These are phyloP conservation scores for Scylla paramamosain DNA, from an alignment of 1,140 invertebrate genomes.

Conservation along the genomic window DNA sequence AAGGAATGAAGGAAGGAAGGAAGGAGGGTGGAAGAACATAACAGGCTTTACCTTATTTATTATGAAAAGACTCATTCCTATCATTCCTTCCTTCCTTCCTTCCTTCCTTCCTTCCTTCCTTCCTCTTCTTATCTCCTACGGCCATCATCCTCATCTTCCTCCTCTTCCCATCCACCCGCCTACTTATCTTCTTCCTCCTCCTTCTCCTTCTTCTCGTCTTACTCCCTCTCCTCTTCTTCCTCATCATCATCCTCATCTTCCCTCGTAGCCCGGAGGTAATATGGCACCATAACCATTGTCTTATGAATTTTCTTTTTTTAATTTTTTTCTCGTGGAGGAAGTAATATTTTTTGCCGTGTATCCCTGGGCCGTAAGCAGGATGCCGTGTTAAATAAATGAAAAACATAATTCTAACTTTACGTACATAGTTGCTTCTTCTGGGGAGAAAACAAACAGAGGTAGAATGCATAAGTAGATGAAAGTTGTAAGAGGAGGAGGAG, in stretches of 20 bases:
- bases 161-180: neutral
- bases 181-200: neutral
- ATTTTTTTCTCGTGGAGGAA: neutral
- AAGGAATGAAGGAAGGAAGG: neutral
- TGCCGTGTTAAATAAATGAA: neutral
- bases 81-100: neutral
- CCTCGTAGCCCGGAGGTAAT: neutral
- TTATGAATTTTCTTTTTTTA: neutral
- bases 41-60: neutral
- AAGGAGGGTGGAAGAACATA: neutral
- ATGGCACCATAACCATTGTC: neutral
- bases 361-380: neutral
- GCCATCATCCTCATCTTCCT: neutral
- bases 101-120: neutral
- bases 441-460: neutral
- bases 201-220: no score
- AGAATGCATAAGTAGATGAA: slow-evolving; percentile 3
- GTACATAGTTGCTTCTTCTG: neutral
- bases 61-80: neutral
- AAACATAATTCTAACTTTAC: neutral
- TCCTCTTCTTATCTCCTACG: neutral
- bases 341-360: no score
- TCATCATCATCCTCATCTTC: neutral
- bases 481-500: no score
- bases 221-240: neutral